Evolutionary conservation across 2,888 invertebrate species (phyloP).

Genomic region (Tridacna gigas): DNA sequence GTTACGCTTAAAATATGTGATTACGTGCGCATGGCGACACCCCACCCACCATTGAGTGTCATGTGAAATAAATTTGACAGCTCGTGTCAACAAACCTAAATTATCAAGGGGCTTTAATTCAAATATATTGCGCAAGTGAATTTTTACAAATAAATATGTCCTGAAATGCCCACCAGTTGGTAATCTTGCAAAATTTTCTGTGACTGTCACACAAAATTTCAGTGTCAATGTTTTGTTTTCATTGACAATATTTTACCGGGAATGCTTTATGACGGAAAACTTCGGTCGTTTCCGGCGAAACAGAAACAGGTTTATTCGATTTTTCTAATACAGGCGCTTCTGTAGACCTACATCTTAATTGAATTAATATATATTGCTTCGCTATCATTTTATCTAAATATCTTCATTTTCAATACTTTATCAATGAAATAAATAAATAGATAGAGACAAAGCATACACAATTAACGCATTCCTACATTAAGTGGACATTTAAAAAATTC

Average conservation of each 20-base stretch:
- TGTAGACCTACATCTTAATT: too few species aligned
- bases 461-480: too few species aligned
- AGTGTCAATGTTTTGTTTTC: constrained; percentile 26
- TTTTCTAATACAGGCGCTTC: not conserved
- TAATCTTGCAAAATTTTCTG: not conserved
- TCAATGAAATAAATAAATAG: too few species aligned
- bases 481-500: too few species aligned
- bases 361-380: too few species aligned
- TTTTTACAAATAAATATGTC: too few species aligned
- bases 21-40: not conserved
- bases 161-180: not conserved
- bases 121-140: too few species aligned
- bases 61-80: not conserved
- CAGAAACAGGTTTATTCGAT: not conserved
- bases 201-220: too few species aligned
- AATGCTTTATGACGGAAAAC: constrained; percentile 23
- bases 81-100: constrained; percentile 23
- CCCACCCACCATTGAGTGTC: constrained; percentile 19
- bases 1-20: too few species aligned
- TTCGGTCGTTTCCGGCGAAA: constrained; percentile 20
- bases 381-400: too few species aligned
- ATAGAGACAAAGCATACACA: too few species aligned
- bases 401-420: too few species aligned
- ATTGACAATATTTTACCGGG: constrained; percentile 42
- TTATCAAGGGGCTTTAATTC: not conserved